Base-by-base conservation (phyloP, 92 coral and sea anemone genomes). In the Actinernus sp. region DNA sequence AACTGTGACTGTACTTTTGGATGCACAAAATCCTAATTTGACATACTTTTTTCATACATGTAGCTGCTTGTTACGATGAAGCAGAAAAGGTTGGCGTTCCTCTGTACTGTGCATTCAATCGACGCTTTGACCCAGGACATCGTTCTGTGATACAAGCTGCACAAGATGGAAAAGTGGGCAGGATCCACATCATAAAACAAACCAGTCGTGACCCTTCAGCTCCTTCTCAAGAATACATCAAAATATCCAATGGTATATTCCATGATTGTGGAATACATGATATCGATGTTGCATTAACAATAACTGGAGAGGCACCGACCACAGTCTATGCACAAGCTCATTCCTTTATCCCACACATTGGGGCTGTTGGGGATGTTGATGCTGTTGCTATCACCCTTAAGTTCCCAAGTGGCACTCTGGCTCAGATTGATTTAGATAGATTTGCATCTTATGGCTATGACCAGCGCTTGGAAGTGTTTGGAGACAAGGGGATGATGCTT, bases 191-290 rank as follows among this genome's bases (percentile, higher is more conserved):
- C 31, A 61, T 78, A 12, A 90, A 84, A 16, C 68, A 88, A 18
- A 90, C 92, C 6, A 93, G 98, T 45, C 91, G 98, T 6, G 98
- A 93, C 52, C 69, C 81, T n/a, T 79, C 97, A 2, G 25, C 79
- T 18, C 97, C 98, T 4, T 3, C 79, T 12, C 6, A 74, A 3
- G 82, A 71, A 7, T 93, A 16, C 69, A 57, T 93, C 24, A 83
- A 75, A 48, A 78, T 63, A 32, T 90, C 98, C 3, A 78, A 66
- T 11, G 98, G 98, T 11, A 90, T 93, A 17, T 86, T 90, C 52
- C 97, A 93, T 5, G 98, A 93, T 45, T 82, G 88, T 68, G 96
- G 88, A 12, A 69, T 84, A 3, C 98, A 93, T 44, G 98, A 93
- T 53, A 71, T 93, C 31, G 98, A 93, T 50, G 29, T 90, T 12